phyloP scores from a whole-genome alignment of 2,113 vertebrate species.

The Felis chaus region DNA sequence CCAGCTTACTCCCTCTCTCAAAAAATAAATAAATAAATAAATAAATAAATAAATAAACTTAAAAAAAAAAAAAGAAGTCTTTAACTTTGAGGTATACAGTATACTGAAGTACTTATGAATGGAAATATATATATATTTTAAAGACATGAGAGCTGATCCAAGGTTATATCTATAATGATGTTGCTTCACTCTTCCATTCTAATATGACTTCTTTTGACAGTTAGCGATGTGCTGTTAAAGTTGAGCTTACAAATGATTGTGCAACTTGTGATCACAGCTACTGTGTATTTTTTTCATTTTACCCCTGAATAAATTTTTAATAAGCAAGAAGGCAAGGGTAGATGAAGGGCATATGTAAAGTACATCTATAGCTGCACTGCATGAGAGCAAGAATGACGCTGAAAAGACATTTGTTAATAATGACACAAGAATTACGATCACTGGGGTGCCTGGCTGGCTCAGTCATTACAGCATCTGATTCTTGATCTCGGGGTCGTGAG shows the following conservation, averaged over 20 bases:
- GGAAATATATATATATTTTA: not conserved
- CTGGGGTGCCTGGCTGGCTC: not conserved
- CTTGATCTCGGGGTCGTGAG: not conserved
- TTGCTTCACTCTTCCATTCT: not conserved
- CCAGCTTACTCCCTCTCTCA: too few relatives aligned
- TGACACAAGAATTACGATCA: not conserved
- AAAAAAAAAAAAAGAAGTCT: not conserved
- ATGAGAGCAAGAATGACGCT: not conserved
- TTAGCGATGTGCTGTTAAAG: not conserved
- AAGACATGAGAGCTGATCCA: not conserved
- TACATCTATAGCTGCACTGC: not conserved
- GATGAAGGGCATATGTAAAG: not conserved
- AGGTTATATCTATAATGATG: not conserved
- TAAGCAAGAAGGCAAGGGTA: slow-evolving; percentile 37
- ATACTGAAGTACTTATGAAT: not conserved
- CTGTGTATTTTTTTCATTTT: slow-evolving; percentile 62
- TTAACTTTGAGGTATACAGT: not conserved
- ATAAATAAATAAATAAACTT: too few relatives aligned
- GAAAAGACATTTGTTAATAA: not conserved
- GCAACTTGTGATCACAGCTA: slow-evolving; percentile 40
- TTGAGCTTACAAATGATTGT: slow-evolving; percentile 56
- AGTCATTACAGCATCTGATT: not conserved
- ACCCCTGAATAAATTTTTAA: slow-evolving; percentile 56
- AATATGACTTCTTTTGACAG: slow-evolving; percentile 32
- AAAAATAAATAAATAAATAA: too few relatives aligned